Evolutionary conservation across 35 echinoderm and acorn worm species (phyloP), one percentile per base, ranked within the genome.

Genomic region (Apostichopus parvimensis): DNA sequence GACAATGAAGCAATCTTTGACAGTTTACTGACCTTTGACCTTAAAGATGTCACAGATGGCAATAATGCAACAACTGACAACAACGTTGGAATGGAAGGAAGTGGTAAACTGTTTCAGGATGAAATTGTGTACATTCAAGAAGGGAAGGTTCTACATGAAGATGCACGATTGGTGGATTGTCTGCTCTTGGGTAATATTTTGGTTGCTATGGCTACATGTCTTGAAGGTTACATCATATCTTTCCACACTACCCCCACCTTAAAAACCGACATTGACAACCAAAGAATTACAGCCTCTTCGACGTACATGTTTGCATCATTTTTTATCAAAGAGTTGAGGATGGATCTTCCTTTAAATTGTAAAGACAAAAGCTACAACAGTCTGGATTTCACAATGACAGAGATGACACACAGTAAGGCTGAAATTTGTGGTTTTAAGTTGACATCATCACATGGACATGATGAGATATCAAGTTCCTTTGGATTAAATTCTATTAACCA

Each of bases 1-100:
- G 15, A 53, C 52, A 82, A 82, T 82, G 79, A 82, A n/a, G 52
- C 8, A 17, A 82, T 82, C 55, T 82, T 82, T 17, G 7, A 82
- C 14, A 82, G 79, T 82, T 56, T 82, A 7, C 14, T 82, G 55
- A 45, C 79, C 45, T 82, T 12, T 56, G 45, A 45, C 55, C 53
- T n/a, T 8, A 12, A 8, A 82, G 34, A 6, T 17, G 52, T 15
- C 18, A 56, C 34, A 53, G 9, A 45, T n/a, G n/a, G n/a, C 54
- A 53, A 15, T 18, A 18, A 54, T 54, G 55, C 9, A 15, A 12
- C 53, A 56, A 56, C 18, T 82, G 79, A 15, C 79, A 45, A 82
- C 0, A 45, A 82, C 0, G 54, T n/a, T 14, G 79, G 52, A 10
- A 9, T 82, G 79, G 52, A 82, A n/a, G 55, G 52, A n/a, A 14